These are phyloP conservation scores for Corythaixoides concolor DNA, from an alignment of 2,113 vertebrate genomes.

Conservation along the genomic window DNA sequence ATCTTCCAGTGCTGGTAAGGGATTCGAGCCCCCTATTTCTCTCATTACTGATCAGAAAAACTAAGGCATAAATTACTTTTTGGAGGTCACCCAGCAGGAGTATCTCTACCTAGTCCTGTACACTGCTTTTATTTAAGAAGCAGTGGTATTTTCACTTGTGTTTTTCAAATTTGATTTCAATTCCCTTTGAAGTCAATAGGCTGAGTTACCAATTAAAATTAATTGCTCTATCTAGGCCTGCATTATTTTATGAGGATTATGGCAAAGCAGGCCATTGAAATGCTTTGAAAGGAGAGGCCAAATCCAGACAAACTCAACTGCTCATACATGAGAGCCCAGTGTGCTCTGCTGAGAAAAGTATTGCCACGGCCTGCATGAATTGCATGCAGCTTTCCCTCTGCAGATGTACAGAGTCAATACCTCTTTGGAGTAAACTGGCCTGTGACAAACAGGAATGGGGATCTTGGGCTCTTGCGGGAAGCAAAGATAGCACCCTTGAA, in stretches of 20 bases:
- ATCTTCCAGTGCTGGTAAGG: neutral
- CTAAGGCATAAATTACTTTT: neutral
- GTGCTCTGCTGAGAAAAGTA: neutral
- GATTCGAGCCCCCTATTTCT: fast-evolving
- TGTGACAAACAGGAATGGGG: neutral
- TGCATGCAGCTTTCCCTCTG: neutral
- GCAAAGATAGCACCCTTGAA: neutral
- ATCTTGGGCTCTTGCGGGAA: neutral
- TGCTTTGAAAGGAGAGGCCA: neutral
- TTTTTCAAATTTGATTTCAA: neutral
- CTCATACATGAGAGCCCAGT: neutral
- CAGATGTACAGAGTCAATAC: neutral
- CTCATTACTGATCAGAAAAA: neutral
- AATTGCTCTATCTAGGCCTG: neutral
- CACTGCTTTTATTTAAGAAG: neutral
- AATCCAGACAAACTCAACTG: neutral
- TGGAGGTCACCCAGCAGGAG: neutral
- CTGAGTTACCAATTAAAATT: constrained; percentile 1
- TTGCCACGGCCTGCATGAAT: neutral
- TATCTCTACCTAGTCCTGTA: neutral
- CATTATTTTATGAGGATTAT: neutral
- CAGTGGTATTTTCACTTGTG: neutral
- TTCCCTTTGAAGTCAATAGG: neutral
- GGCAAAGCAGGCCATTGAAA: neutral
- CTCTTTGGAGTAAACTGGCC: neutral